Evolutionary conservation across 1,140 invertebrate species (phyloP).

Genomic region (Drosophila lacertosa): DNA sequence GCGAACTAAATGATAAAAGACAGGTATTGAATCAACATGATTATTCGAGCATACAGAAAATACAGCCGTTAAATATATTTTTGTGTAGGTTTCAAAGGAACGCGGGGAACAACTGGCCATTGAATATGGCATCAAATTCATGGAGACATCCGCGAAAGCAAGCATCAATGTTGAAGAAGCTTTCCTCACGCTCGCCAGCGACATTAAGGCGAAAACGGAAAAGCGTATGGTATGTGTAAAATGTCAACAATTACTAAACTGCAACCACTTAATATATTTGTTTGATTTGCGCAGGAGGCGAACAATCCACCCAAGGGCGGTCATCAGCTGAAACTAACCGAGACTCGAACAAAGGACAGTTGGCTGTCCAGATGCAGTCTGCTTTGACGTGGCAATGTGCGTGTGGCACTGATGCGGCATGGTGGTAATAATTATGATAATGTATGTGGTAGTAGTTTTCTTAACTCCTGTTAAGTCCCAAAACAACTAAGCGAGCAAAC

Average conservation of each 20-base stretch:
- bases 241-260: not conserved
- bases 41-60: no score
- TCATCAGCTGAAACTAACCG: conserved; percentile 88
- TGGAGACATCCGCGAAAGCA: conserved; percentile 96
- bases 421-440: conserved; percentile 74
- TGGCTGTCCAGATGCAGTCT: conserved; percentile 90
- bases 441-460: conserved; percentile 81
- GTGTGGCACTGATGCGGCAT: conserved; percentile 72
- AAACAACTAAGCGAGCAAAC: conserved; percentile 46
- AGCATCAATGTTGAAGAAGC: conserved; percentile 96
- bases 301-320: conserved; percentile 91
- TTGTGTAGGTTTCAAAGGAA: conserved; percentile 87
- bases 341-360: conserved; percentile 89
- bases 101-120: conserved; percentile 91
- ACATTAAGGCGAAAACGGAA: conserved; percentile 98
- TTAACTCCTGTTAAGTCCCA: conserved; percentile 77
- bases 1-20: conserved; percentile 95
- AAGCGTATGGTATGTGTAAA: conserved; percentile 93
- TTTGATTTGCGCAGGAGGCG: conserved; percentile 87
- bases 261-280: conserved; percentile 22
- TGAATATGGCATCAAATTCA: conserved; percentile 97
- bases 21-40: conserved; percentile 86
- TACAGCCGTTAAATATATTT: not conserved
- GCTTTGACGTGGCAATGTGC: conserved; percentile 87
- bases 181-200: conserved; percentile 95